Percentiles rank a stretch among this genome's conserved stretches.
These are phyloP conservation scores for Lasioglossum morio DNA, from an alignment of 2,888 invertebrate genomes.

Conservation along the genomic window DNA sequence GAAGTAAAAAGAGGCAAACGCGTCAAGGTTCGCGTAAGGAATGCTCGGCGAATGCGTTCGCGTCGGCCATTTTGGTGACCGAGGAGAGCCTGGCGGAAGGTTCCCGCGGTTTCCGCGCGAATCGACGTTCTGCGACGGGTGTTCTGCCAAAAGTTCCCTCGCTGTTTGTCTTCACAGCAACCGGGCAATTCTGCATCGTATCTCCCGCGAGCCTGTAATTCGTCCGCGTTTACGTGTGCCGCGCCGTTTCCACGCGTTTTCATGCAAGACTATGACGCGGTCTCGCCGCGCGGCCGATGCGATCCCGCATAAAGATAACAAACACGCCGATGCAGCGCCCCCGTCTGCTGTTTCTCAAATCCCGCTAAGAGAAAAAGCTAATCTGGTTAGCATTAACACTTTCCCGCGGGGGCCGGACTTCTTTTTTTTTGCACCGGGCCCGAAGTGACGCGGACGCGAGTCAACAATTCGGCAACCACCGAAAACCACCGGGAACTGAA, in stretches of 20 bases:
- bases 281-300: slow-evolving; percentile 57
- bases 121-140: neutral
- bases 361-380: slow-evolving; percentile 66
- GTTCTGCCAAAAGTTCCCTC: slow-evolving; percentile 25
- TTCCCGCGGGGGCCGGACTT: slow-evolving; percentile 27
- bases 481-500: slow-evolving; percentile 14
- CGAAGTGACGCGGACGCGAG: neutral
- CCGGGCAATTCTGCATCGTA: slow-evolving; percentile 75
- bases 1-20: neutral
- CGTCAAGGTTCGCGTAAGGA: neutral
- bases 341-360: slow-evolving; percentile 72
- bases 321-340: slow-evolving; percentile 68
- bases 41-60: neutral
- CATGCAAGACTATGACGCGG: slow-evolving; percentile 66
- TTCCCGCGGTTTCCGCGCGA: neutral
- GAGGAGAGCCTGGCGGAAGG: neutral
- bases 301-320: slow-evolving; percentile 77
- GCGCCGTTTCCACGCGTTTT: slow-evolving; percentile 62
- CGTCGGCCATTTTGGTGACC: neutral
- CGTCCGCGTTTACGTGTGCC: slow-evolving; percentile 73
- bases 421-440: slow-evolving; percentile 24
- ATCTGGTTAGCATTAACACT: slow-evolving; percentile 69
- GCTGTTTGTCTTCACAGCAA: slow-evolving; percentile 65
- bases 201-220: slow-evolving; percentile 76
- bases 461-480: slow-evolving; percentile 28